These are phyloP conservation scores for Apomyelois bistriatella DNA, from an alignment of 2,888 invertebrate species.

Conservation along the genomic window DNA sequence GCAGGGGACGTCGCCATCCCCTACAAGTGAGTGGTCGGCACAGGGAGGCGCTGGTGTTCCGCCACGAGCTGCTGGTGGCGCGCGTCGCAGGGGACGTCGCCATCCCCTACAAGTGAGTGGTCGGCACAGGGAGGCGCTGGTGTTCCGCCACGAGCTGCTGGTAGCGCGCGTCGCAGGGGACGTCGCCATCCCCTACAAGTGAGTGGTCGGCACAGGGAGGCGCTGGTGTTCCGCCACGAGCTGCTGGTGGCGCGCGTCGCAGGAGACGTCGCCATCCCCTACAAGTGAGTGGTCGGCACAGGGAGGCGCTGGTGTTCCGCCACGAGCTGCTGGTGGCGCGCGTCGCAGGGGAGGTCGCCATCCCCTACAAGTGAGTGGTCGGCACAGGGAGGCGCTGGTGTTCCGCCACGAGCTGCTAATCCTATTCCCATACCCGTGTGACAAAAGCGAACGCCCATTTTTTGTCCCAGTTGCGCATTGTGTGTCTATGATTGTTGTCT, in stretches of 20 bases:
- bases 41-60: slow-evolving; percentile 13
- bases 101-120: slow-evolving; percentile 16
- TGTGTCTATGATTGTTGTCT: too few relatives aligned
- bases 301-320: slow-evolving; percentile 15
- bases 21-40: slow-evolving; percentile 16
- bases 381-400: slow-evolving; percentile 3
- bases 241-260: slow-evolving; percentile 18
- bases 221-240: slow-evolving; percentile 19
- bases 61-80: slow-evolving; percentile 21
- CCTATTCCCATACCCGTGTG: too few relatives aligned
- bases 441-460: too few relatives aligned
- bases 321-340: slow-evolving; percentile 20
- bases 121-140: slow-evolving; percentile 1
- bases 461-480: too few relatives aligned
- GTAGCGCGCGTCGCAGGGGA: slow-evolving; percentile 16
- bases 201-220: not conserved
- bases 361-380: slow-evolving; percentile 17
- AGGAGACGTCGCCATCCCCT: slow-evolving; percentile 19
- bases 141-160: slow-evolving; percentile 22
- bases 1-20: slow-evolving; percentile 19
- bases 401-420: slow-evolving; percentile 24
- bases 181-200: slow-evolving; percentile 18
- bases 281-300: slow-evolving; percentile 14
- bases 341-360: slow-evolving; percentile 17
- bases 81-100: slow-evolving; percentile 18